Evolutionary conservation across 2,888 invertebrate genomes (phyloP).

Genomic region (Seira ritae): DNA sequence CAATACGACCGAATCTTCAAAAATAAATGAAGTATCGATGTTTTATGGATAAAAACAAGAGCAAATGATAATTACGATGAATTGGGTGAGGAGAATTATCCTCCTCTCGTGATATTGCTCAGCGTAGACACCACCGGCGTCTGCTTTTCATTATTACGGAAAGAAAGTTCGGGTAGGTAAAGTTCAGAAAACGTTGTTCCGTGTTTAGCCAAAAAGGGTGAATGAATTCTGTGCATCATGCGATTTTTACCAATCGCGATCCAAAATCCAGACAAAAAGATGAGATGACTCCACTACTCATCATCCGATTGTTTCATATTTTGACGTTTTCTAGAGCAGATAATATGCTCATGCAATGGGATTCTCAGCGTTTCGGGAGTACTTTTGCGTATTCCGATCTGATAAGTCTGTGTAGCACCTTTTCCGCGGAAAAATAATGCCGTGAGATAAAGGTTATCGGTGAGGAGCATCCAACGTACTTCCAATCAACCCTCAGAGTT

Average conservation of each 20-base stretch:
- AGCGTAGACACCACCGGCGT: constrained; percentile 58
- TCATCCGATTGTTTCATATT: constrained; percentile 27
- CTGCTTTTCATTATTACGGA: constrained; percentile 30
- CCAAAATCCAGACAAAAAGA: constrained; percentile 39
- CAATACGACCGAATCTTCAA: neutral
- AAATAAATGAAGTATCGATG: constrained; percentile 38
- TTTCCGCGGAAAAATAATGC: too few species aligned
- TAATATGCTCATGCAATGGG: too few species aligned
- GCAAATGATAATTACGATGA: constrained; percentile 60
- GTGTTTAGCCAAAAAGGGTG: constrained; percentile 53
- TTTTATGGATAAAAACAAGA: constrained; percentile 33
- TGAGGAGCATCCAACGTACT: too few species aligned
- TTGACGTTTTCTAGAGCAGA: constrained; percentile 44
- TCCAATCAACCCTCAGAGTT: too few species aligned
- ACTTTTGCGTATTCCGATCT: too few species aligned
- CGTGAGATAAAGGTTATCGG: too few species aligned
- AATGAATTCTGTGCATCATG: constrained; percentile 37
- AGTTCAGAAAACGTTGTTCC: too few species aligned
- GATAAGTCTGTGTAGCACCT: too few species aligned
- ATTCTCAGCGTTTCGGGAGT: too few species aligned
- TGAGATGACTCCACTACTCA: too few species aligned
- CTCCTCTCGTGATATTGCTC: constrained; percentile 48
- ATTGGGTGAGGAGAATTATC: constrained; percentile 61
- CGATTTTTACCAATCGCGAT: too few species aligned
- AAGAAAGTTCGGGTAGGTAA: constrained; percentile 56